phyloP scores from a whole-genome alignment of 2,113 vertebrate genomes.

The Hemichromis elongatus region DNA sequence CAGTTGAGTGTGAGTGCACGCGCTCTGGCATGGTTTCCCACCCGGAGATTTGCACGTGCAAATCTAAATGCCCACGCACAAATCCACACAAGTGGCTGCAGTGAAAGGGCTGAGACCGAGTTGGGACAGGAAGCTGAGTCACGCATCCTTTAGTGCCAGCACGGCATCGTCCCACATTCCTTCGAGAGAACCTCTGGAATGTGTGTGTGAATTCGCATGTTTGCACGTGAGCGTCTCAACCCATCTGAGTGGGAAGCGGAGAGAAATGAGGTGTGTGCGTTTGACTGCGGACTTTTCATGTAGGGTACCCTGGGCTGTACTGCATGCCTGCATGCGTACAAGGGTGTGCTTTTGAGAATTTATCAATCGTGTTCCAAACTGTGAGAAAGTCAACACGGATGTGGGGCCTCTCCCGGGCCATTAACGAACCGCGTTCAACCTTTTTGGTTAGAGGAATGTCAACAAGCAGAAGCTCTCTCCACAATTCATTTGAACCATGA shows the following conservation, averaged over 20 bases:
- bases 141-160: slow-evolving; percentile 63
- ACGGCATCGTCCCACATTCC: slow-evolving; percentile 66
- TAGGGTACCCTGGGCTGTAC: background rate
- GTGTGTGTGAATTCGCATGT: slow-evolving; percentile 43
- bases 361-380: slow-evolving; percentile 37
- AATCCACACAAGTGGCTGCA: background rate
- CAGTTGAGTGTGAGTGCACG: background rate
- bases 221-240: slow-evolving; percentile 33
- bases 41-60: background rate
- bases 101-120: slow-evolving; percentile 10
- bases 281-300: background rate
- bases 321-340: background rate
- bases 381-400: slow-evolving; percentile 66
- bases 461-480: slow-evolving; percentile 46
- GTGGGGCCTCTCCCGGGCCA: slow-evolving; percentile 17
- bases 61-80: background rate
- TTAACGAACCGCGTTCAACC: slow-evolving; percentile 30
- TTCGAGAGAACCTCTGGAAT: slow-evolving; percentile 70
- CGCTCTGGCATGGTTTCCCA: background rate
- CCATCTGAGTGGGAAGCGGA: slow-evolving; percentile 17
- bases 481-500: slow-evolving; percentile 51
- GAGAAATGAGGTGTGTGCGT: background rate
- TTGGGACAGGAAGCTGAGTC: slow-evolving; percentile 68
- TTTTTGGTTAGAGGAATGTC: slow-evolving; percentile 60
- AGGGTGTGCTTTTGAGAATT: background rate